Percentiles rank a stretch among this genome's conserved stretches.
phyloP scores from a whole-genome alignment of 2,797 vertebrate species.

The Dallia pectoralis region DNA sequence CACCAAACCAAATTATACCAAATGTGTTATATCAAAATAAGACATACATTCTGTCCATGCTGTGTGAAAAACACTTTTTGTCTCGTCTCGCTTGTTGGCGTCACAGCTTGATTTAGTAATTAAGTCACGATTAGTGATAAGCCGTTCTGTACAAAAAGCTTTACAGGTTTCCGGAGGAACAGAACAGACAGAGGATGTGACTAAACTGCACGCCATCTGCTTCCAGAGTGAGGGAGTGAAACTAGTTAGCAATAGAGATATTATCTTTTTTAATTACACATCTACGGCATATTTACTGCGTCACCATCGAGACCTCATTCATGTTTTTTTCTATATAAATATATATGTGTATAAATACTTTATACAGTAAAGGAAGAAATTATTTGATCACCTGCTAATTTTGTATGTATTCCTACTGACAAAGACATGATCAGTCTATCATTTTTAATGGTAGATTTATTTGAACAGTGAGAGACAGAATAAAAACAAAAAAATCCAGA shows the following conservation, averaged over 20 bases:
- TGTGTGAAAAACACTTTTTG: neutral
- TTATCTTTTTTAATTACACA: neutral
- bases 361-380: too few species aligned
- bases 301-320: neutral
- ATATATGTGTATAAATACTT: too few species aligned
- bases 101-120: neutral
- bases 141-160: neutral
- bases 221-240: neutral
- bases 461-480: too few species aligned
- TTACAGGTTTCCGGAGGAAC: neutral
- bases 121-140: neutral
- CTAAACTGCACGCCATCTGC: neutral
- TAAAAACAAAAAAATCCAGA: too few species aligned
- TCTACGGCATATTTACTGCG: neutral
- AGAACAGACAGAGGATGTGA: neutral
- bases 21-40: slow-evolving; percentile 1
- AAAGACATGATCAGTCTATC: too few species aligned
- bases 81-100: neutral
- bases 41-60: neutral
- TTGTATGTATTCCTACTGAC: too few species aligned
- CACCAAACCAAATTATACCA: neutral
- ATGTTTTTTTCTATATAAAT: neutral
- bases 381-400: too few species aligned
- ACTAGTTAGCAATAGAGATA: neutral
- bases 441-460: too few species aligned